A percentile compares a stretch with the other conserved stretches of the same genome.
Evolutionary conservation across 2,113 vertebrate species (phyloP).

Genomic region (Ctenodactylus gundi): DNA sequence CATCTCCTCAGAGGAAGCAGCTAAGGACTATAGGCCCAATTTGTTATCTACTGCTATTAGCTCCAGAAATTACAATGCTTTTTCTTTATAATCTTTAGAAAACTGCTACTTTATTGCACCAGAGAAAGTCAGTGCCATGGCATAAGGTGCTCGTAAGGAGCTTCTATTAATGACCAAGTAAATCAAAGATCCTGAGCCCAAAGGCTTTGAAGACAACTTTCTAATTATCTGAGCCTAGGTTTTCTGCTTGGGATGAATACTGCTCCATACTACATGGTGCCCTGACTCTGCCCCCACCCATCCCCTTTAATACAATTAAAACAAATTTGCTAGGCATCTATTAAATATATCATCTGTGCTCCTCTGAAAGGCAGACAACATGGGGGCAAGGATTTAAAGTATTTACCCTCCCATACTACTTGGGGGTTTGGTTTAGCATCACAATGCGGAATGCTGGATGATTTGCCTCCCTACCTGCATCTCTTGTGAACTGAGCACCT

Average conservation of each 20-base stretch:
- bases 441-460: conserved; percentile 34
- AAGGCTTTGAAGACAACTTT: conserved; percentile 45
- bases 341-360: conserved; percentile 40
- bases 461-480: conserved; percentile 90
- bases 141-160: conserved; percentile 28
- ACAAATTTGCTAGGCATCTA: conserved; percentile 59
- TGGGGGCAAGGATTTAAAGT: conserved; percentile 61
- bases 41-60: conserved; percentile 58
- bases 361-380: conserved; percentile 55
- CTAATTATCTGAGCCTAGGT: conserved; percentile 3
- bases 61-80: conserved; percentile 49
- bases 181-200: conserved; percentile 48
- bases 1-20: conserved; percentile 31
- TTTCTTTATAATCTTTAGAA: conserved; percentile 49
- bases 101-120: neutral
- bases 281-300: conserved; percentile 12
- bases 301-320: conserved; percentile 59
- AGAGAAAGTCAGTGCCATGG: conserved; percentile 29
- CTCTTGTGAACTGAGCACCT: conserved; percentile 93
- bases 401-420: conserved; percentile 71
- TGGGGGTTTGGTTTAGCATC: conserved; percentile 32
- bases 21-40: conserved; percentile 14
- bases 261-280: conserved; percentile 44
- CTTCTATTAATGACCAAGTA: conserved; percentile 59
- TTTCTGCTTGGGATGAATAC: conserved; percentile 37